Evolutionary conservation across 2,888 invertebrate genomes (phyloP).

Genomic region (Scaptomyza caliginosa): DNA sequence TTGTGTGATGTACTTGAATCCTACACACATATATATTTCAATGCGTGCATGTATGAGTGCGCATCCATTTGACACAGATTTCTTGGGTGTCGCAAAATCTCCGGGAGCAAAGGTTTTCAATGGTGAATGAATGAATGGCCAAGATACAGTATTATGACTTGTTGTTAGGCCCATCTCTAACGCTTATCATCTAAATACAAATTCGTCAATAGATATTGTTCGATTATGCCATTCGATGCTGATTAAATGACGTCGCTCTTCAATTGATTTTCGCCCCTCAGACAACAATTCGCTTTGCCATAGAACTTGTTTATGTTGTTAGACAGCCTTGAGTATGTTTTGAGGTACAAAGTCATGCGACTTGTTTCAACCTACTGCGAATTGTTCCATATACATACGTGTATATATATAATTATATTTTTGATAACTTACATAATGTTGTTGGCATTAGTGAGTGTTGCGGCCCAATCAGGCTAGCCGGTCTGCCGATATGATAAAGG

Average conservation of each 20-base stretch:
- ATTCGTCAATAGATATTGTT: constrained; percentile 13
- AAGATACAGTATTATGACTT: background rate
- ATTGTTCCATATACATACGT: no score
- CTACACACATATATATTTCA: constrained; percentile 20
- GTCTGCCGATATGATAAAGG: constrained; percentile 22
- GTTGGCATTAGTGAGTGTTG: constrained; percentile 24
- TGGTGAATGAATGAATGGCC: constrained; percentile 57
- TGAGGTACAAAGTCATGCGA: background rate
- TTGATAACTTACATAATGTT: constrained; percentile 4
- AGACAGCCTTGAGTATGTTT: background rate
- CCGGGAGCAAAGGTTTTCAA: constrained; percentile 77
- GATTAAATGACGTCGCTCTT: constrained; percentile 27
- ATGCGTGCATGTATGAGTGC: constrained; percentile 2
- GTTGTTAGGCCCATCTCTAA: constrained; percentile 20
- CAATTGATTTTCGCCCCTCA: background rate
- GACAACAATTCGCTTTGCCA: background rate
- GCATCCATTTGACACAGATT: constrained; percentile 54
- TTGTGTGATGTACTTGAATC: constrained; percentile 35
- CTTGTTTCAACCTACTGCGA: no score
- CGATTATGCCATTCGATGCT: background rate
- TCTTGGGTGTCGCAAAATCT: constrained; percentile 61
- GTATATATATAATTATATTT: no score
- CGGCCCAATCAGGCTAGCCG: constrained; percentile 18
- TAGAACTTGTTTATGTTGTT: background rate
- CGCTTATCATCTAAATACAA: constrained; percentile 17